phyloP scores from a whole-genome alignment of 2,797 vertebrate genomes.

The Pseudopleuronectes americanus region DNA sequence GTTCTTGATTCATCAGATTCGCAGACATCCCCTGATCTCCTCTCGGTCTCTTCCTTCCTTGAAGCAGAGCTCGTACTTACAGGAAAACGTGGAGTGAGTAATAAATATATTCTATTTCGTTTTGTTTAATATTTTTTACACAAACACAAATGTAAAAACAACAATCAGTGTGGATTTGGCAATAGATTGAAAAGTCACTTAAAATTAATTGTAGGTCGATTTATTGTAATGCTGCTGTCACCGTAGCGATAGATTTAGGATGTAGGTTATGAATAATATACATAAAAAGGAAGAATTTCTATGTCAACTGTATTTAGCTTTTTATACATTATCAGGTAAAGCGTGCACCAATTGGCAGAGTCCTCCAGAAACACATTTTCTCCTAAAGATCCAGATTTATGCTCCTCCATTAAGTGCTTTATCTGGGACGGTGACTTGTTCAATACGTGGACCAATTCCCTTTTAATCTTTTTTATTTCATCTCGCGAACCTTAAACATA shows the following conservation, averaged over 20 bases:
- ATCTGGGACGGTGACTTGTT: slow-evolving; percentile 11
- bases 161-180: no score
- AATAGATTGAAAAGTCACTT: no score
- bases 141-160: no score
- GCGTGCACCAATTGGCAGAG: not conserved
- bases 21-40: not conserved
- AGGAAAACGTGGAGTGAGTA: no score
- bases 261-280: not conserved
- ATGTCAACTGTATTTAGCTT: not conserved
- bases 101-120: no score
- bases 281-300: not conserved
- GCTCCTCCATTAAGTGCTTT: slow-evolving; percentile 6
- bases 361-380: slow-evolving; percentile 9
- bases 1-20: slow-evolving; percentile 5
- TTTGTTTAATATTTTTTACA: no score
- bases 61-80: not conserved
- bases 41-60: not conserved
- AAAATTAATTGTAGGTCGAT: not conserved
- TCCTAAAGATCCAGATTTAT: slow-evolving; percentile 18
- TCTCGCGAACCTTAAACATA: slow-evolving; percentile 9
- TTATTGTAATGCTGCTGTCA: not conserved
- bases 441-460: slow-evolving; percentile 18
- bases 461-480: slow-evolving; percentile 27
- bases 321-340: not conserved
- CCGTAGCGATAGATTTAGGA: not conserved